These are phyloP conservation scores for fruit fly (Drosophila melanogaster) DNA, from an alignment of 1,140 invertebrate species.

Conservation along the genomic window DNA sequence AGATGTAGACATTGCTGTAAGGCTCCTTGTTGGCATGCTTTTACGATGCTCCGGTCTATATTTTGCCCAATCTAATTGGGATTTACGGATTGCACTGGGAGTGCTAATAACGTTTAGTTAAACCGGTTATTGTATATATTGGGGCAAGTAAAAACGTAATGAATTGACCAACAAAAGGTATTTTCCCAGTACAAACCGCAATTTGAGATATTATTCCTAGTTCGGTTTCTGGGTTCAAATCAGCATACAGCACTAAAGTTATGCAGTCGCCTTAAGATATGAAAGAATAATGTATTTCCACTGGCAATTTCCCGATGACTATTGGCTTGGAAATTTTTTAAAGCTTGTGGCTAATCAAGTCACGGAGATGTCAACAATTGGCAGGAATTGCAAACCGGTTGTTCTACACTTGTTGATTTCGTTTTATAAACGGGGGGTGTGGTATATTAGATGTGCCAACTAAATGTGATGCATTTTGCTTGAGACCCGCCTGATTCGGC, in stretches of 20 bases:
- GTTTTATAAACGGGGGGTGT: not conserved
- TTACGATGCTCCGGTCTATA: not conserved
- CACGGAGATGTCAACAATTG: constrained; percentile 11
- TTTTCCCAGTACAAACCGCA: constrained; percentile 1
- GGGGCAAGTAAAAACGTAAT: constrained; percentile 19
- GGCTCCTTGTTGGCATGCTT: not conserved
- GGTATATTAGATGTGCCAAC: not conserved
- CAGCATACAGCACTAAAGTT: not conserved
- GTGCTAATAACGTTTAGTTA: not conserved
- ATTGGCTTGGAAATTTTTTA: constrained; percentile 1
- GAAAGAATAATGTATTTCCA: constrained; percentile 2
- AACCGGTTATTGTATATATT: constrained; percentile 26
- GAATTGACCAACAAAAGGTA: not conserved
- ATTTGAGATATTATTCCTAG: constrained; percentile 13
- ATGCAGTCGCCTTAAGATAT: not conserved
- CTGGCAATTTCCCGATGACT: constrained; percentile 5
- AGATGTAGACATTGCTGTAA: no score
- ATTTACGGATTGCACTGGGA: constrained; percentile 1
- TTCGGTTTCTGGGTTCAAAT: constrained; percentile 2
- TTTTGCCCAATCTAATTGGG: constrained; percentile 4
- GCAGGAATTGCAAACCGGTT: constrained; percentile 19
- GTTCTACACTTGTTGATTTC: constrained; percentile 20
- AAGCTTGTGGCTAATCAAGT: constrained; percentile 10
- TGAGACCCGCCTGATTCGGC: not conserved
- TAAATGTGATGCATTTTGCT: constrained; percentile 27